phyloP scores from a whole-genome alignment of 2,888 invertebrate genomes.

The Crossocerus cetratus region DNA sequence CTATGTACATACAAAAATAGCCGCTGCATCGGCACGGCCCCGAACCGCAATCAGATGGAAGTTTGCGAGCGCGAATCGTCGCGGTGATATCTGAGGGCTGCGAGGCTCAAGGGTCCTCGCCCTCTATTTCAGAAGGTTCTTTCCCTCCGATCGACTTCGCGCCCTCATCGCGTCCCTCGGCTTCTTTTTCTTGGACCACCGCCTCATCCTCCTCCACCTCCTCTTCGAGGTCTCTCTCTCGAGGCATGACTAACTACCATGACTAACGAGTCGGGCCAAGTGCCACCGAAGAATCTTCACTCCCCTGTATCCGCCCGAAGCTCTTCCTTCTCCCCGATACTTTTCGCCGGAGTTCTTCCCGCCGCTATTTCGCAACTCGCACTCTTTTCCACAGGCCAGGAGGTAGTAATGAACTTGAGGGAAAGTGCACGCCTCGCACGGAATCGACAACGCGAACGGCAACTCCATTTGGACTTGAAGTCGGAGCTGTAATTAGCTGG shows the following conservation, averaged over 20 bases:
- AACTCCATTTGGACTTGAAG: no score
- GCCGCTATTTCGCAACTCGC: no score
- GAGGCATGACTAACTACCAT: conserved; percentile 71
- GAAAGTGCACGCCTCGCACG: no score
- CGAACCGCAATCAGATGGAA: conserved; percentile 44
- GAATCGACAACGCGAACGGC: no score
- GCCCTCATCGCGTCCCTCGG: conserved; percentile 1
- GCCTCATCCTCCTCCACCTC: conserved; percentile 36
- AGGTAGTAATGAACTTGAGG: no score
- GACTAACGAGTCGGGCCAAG: conserved; percentile 73
- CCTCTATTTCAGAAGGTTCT: not conserved
- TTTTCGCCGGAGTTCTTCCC: conserved; percentile 21
- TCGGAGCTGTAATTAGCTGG: no score
- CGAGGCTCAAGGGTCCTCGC: conserved; percentile 1
- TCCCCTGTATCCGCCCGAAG: conserved; percentile 40
- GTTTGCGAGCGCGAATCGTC: conserved; percentile 30
- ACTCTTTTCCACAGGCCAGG: no score
- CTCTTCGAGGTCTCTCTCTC: conserved; percentile 51
- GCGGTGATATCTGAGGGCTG: conserved; percentile 13
- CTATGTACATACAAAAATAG: conserved; percentile 60
- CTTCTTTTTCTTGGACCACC: conserved; percentile 1
- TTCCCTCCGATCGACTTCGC: conserved; percentile 9
- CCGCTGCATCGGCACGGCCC: conserved; percentile 44
- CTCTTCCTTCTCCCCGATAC: conserved; percentile 47
- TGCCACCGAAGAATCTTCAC: conserved; percentile 68